Conservation (phyloP, 2,113 vertebrate species). For the Indri indri region DNA sequence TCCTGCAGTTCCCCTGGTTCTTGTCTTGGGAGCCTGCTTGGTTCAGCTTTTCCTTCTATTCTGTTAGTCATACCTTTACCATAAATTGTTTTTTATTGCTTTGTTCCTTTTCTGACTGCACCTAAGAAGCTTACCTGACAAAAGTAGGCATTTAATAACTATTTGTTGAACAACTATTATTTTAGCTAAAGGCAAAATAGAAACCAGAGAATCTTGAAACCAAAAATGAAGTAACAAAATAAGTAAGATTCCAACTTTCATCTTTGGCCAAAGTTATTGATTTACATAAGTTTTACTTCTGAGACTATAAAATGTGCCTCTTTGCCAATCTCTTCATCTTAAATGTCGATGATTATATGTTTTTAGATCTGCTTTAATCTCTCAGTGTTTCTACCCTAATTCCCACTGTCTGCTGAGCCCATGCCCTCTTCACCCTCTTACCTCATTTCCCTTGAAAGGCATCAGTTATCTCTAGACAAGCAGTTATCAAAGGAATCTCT, state of each 20-base stretch:
- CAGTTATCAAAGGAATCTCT: constrained; percentile 20
- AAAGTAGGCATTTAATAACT: neutral
- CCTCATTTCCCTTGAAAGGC: neutral
- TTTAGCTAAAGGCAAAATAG: neutral
- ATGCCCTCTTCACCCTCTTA: neutral
- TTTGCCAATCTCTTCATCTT: constrained; percentile 30
- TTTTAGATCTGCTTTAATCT: neutral
- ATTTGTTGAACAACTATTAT: neutral
- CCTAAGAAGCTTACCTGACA: neutral
- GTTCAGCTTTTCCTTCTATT: neutral
- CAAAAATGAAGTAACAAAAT: constrained; percentile 10
- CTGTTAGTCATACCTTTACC: neutral
- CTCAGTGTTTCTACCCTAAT: neutral
- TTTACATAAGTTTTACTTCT: constrained; percentile 13
- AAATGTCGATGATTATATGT: constrained; percentile 5
- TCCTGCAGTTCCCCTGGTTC: neutral
- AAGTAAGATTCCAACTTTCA: neutral
- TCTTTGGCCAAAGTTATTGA: neutral
- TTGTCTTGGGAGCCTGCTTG: neutral
- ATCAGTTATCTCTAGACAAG: constrained; percentile 33
- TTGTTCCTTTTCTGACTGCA: neutral
- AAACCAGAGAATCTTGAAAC: neutral
- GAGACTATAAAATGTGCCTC: neutral
- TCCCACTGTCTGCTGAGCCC: neutral
- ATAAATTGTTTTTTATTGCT: neutral